These are phyloP conservation scores for Chamaea fasciata DNA, from an alignment of 2,113 vertebrate genomes.

Conservation along the genomic window DNA sequence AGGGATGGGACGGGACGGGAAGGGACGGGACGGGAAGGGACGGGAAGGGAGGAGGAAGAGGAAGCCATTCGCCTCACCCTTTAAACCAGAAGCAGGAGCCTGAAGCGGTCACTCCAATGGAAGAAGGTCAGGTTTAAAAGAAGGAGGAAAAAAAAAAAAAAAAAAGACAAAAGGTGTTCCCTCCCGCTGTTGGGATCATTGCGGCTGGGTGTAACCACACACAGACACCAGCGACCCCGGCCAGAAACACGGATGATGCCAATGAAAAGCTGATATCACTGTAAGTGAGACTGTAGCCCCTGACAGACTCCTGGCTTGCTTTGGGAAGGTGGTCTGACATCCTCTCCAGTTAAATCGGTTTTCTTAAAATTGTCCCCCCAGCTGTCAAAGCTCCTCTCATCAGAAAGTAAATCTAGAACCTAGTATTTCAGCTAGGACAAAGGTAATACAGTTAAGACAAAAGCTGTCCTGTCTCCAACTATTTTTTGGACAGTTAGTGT, in stretches of 20 bases:
- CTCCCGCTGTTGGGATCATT: neutral
- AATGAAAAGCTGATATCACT: neutral
- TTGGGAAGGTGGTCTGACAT: neutral
- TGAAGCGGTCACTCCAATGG: neutral
- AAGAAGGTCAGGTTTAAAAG: conserved; percentile 40
- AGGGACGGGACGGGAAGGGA: neutral
- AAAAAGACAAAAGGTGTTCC: neutral
- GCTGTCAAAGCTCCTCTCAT: conserved; percentile 16
- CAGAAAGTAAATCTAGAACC: neutral
- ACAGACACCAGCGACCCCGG: neutral
- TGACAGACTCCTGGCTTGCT: neutral
- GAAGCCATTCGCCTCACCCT: conserved; percentile 49
- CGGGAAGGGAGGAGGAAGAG: conserved; percentile 48
- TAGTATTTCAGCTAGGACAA: neutral
- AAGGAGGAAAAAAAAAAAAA: neutral
- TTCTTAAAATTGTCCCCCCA: neutral
- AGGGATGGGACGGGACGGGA: neutral
- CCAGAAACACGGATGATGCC: neutral
- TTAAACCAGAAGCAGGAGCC: conserved; percentile 25
- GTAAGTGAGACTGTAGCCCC: neutral
- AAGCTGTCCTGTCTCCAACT: conserved; percentile 40
- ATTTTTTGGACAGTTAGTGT: neutral
- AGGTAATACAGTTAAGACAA: neutral
- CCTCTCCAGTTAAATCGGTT: neutral
- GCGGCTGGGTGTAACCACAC: neutral